These are phyloP conservation scores for Megathymus violae DNA, from an alignment of 1,140 invertebrate genomes.

Conservation along the genomic window DNA sequence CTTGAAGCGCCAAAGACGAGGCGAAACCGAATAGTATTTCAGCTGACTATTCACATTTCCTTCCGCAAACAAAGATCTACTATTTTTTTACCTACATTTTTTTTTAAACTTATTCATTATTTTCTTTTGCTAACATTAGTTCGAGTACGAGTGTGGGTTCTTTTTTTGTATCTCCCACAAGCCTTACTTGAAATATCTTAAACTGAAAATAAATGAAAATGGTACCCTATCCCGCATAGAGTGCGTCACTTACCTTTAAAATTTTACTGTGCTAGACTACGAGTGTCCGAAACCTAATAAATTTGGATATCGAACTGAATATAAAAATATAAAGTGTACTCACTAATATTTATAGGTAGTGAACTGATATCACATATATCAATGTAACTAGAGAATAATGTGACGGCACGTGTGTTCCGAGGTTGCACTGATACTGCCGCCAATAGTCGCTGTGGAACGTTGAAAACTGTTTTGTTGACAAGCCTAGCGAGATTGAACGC, in stretches of 20 bases:
- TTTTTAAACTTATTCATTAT: no score
- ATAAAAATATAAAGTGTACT: slow-evolving; percentile 54
- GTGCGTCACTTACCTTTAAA: not conserved
- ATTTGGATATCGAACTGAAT: not conserved
- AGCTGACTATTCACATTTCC: not conserved
- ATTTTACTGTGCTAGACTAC: not conserved
- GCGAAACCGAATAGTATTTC: slow-evolving; percentile 2
- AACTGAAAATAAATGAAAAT: slow-evolving; percentile 14
- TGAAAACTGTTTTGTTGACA: slow-evolving; percentile 50
- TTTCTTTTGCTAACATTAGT: no score
- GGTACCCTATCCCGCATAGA: not conserved
- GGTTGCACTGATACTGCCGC: slow-evolving; percentile 59
- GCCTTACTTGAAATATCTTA: not conserved
- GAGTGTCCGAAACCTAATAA: not conserved
- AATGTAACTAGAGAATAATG: slow-evolving; percentile 35
- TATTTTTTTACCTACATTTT: no score
- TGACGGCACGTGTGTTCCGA: slow-evolving; percentile 54
- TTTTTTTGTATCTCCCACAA: no score
- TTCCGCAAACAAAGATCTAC: slow-evolving; percentile 5
- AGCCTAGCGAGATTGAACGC: slow-evolving; percentile 37
- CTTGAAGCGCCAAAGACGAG: not conserved
- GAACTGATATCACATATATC: slow-evolving; percentile 57
- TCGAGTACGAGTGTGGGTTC: no score
- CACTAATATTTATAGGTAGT: slow-evolving; percentile 50
- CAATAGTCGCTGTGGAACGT: slow-evolving; percentile 16